Evolutionary conservation across 2,113 vertebrate species (phyloP).

Genomic region (Tylochromis polylepis): DNA sequence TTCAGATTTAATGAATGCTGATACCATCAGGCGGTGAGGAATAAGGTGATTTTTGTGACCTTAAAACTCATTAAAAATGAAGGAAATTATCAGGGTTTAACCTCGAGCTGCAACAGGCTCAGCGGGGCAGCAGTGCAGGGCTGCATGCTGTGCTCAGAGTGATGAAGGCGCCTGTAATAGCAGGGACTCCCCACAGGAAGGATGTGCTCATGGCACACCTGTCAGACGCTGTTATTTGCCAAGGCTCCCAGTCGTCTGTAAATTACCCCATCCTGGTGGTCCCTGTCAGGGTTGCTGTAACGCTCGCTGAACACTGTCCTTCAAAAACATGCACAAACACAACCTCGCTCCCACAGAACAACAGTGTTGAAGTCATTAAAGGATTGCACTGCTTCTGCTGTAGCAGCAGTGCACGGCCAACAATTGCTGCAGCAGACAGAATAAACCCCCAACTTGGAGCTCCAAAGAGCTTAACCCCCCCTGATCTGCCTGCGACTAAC

Average conservation of each 20-base stretch:
- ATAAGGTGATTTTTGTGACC: neutral
- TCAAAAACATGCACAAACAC: constrained; percentile 19
- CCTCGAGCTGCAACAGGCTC: constrained; percentile 5
- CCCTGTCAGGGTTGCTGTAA: constrained; percentile 21
- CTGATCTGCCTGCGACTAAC: constrained; percentile 40
- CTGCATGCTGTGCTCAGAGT: constrained; percentile 1
- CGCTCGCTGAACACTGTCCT: constrained; percentile 16
- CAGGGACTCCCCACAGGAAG: constrained; percentile 27
- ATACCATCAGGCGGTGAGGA: neutral
- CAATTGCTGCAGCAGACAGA: constrained; percentile 49
- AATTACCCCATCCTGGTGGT: constrained; percentile 45
- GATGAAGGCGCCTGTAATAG: constrained; percentile 35
- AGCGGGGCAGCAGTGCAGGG: neutral
- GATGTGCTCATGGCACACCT: constrained; percentile 48
- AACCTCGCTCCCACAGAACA: neutral
- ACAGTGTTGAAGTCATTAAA: constrained; percentile 25
- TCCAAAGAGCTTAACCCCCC: constrained; percentile 51
- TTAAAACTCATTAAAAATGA: neutral
- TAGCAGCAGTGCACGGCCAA: constrained; percentile 19
- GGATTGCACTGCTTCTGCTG: constrained; percentile 12
- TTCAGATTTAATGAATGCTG: neutral
- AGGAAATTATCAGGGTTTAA: neutral
- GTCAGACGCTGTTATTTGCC: constrained; percentile 63
- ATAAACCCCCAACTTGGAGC: constrained; percentile 44
- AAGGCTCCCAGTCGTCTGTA: constrained; percentile 49